Evolutionary conservation across 2,888 invertebrate species (phyloP).

Genomic region (Cantharis flavilabris): DNA sequence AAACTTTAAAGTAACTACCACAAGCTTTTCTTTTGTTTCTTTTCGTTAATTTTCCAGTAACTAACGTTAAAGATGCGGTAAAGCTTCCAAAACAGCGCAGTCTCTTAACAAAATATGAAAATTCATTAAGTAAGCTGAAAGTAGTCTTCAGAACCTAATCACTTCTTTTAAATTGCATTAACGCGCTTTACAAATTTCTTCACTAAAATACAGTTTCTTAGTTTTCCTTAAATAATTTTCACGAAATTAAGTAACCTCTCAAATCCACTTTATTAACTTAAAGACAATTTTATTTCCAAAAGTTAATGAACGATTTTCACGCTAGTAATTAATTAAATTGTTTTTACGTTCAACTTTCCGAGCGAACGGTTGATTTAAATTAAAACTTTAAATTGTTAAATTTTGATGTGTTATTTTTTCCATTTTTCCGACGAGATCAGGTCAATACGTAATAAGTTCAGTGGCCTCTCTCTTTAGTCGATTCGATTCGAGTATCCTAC

Average conservation of each 20-base stretch:
- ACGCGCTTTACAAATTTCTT: neutral
- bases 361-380: neutral
- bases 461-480: neutral
- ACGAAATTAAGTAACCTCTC: neutral
- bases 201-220: neutral
- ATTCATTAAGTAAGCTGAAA: neutral
- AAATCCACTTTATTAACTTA: neutral
- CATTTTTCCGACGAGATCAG: neutral
- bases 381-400: neutral
- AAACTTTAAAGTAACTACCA: neutral
- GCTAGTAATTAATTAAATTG: neutral
- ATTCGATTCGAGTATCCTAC: neutral
- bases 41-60: neutral
- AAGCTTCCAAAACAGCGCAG: neutral
- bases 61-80: neutral
- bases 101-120: neutral
- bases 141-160: neutral
- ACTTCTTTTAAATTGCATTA: neutral
- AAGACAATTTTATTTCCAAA: neutral
- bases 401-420: neutral
- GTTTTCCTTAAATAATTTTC: neutral
- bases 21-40: neutral
- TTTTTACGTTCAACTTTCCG: neutral
- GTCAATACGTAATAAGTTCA: neutral
- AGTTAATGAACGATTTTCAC: neutral